Evolutionary conservation across 2,113 vertebrate species (phyloP).

Genomic region (Telmatochromis brachygnathus): DNA sequence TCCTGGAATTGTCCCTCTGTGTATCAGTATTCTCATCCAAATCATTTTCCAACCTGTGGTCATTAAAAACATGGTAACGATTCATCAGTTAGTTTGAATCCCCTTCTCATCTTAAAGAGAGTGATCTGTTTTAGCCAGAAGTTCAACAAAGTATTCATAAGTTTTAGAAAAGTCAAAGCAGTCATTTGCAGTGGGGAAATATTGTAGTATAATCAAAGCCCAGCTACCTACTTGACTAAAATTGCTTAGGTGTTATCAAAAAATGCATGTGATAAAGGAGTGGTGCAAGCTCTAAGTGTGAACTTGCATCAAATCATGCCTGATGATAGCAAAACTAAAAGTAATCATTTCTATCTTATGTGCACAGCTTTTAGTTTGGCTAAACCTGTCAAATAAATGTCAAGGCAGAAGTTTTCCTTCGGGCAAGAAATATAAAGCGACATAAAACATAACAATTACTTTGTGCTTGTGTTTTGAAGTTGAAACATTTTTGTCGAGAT

Average conservation of each 20-base stretch:
- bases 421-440: rapidly evolving
- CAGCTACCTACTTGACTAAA: not conserved
- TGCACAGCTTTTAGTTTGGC: not conserved
- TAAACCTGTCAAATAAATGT: not conserved
- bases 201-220: not conserved
- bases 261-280: rapidly evolving
- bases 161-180: rapidly evolving
- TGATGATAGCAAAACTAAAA: not conserved
- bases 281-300: not conserved
- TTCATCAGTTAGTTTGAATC: not conserved
- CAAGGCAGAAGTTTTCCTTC: not conserved
- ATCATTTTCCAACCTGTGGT: not conserved
- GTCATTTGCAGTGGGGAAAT: not conserved
- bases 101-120: not conserved
- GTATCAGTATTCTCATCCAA: not conserved
- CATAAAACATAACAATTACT: not conserved
- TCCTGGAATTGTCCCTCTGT: not conserved
- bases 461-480: not conserved
- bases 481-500: not conserved
- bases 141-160: not conserved
- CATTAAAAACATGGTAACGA: not conserved
- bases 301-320: not conserved
- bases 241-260: not conserved
- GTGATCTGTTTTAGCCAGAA: not conserved
- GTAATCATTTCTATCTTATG: not conserved